Conservation (phyloP, 2,113 vertebrate species). For the Lepisosteus oculatus region DNA sequence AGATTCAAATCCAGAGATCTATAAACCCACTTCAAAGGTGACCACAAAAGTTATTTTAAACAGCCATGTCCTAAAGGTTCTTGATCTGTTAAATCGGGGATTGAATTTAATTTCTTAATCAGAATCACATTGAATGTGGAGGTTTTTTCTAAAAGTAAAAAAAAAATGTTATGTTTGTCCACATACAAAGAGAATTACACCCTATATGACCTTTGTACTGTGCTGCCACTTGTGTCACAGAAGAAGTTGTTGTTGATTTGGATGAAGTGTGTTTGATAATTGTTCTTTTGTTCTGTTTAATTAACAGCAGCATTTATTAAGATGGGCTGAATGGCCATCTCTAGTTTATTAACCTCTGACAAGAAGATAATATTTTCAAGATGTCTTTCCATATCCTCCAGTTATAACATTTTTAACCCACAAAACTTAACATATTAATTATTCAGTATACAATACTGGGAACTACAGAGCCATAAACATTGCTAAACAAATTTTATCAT, state of each 20-base stretch:
- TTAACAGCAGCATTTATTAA: too few species aligned
- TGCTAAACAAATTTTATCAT: too few species aligned
- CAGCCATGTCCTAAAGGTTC: conserved; percentile 9
- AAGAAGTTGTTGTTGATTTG: background rate
- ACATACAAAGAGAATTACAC: background rate
- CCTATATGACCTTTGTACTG: background rate
- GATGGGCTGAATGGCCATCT: too few species aligned
- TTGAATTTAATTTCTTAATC: conserved; percentile 58
- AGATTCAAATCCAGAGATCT: conserved; percentile 57
- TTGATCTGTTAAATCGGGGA: conserved; percentile 56
- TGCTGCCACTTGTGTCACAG: background rate
- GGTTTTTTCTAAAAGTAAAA: conserved; percentile 19
- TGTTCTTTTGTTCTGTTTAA: too few species aligned
- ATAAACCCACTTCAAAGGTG: conserved; percentile 73
- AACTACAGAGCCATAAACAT: too few species aligned
- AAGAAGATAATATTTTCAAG: too few species aligned
- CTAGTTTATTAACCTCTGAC: too few species aligned
- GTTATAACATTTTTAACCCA: too few species aligned
- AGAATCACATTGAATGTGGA: conserved; percentile 55
- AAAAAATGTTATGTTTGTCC: conserved; percentile 2
- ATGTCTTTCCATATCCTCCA: too few species aligned
- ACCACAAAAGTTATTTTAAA: conserved; percentile 46
- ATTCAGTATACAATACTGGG: too few species aligned
- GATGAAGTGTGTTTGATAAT: background rate
- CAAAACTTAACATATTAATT: too few species aligned